phyloP scores from a whole-genome alignment of 2,888 invertebrate species.

The Isoperla grammatica region DNA sequence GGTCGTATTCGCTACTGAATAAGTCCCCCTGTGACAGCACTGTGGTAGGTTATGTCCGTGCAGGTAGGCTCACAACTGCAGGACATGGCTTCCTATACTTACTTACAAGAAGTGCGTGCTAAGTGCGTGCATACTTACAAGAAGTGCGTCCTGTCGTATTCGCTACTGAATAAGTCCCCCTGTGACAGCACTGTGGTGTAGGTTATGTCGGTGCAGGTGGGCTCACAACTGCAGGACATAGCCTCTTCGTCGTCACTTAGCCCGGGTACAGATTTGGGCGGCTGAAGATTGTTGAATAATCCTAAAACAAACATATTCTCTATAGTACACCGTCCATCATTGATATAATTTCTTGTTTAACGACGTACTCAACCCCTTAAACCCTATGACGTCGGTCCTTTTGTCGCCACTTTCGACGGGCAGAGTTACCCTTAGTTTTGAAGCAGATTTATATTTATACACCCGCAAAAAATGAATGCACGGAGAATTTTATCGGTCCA shows the following conservation, averaged over 20 bases:
- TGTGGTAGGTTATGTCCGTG: conserved; percentile 24
- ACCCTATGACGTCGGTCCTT: too few species aligned
- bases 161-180: conserved; percentile 29
- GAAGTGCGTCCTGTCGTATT: conserved; percentile 29
- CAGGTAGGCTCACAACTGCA: conserved; percentile 29
- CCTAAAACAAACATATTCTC: conserved; percentile 8
- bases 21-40: conserved; percentile 26
- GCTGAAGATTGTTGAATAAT: conserved; percentile 27
- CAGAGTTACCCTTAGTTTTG: too few species aligned
- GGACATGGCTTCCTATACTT: too few species aligned
- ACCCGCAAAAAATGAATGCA: too few species aligned
- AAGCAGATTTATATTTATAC: too few species aligned
- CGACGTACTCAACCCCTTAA: too few species aligned
- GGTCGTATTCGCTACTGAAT: conserved; percentile 30
- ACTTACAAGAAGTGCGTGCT: conserved; percentile 21
- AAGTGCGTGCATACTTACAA: too few species aligned
- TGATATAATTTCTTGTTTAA: neutral
- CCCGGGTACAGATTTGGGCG: conserved; percentile 14
- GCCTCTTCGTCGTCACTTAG: conserved; percentile 22
- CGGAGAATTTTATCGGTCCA: too few species aligned
- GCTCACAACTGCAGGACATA: conserved; percentile 27
- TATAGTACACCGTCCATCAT: neutral
- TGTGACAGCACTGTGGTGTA: conserved; percentile 26
- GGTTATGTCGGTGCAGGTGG: conserved; percentile 26
- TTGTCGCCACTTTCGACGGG: too few species aligned